Percentiles rank a stretch among this genome's conserved stretches.
Conservation (phyloP, 2,888 invertebrate species). For the Drosophila borborema region DNA sequence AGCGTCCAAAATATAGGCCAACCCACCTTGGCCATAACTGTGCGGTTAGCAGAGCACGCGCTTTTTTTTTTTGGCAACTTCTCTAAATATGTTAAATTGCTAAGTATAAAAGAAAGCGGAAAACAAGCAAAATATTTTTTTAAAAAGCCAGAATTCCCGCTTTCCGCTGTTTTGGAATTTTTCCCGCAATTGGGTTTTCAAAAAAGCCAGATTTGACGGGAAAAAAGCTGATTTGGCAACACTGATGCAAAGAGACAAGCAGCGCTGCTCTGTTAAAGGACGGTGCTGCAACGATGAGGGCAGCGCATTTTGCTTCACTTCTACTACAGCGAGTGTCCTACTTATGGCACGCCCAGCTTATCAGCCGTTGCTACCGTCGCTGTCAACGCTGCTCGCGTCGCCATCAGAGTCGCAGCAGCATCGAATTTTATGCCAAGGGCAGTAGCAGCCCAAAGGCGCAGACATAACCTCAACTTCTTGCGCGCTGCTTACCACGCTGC, state of each 20-base stretch:
- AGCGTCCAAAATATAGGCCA: no score
- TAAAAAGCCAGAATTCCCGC: no score
- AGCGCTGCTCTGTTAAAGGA: conserved; percentile 29
- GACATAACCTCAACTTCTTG: conserved; percentile 80
- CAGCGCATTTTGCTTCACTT: conserved; percentile 15
- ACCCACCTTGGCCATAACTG: no score
- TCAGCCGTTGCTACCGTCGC: conserved; percentile 16
- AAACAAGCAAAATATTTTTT: no score
- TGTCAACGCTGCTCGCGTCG: neutral
- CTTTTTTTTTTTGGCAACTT: no score
- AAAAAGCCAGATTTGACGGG: no score
- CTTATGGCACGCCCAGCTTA: conserved; percentile 43
- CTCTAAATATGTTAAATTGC: no score
- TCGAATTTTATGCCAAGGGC: conserved; percentile 70
- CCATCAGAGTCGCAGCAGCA: conserved; percentile 14
- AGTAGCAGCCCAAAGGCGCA: conserved; percentile 68
- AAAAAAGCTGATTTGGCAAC: no score
- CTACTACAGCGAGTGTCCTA: conserved; percentile 1
- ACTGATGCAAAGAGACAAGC: conserved; percentile 20
- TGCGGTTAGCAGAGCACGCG: no score
- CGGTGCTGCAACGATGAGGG: conserved; percentile 22
- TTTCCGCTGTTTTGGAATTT: no score
- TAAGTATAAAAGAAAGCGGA: no score
- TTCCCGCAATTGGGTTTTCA: no score
- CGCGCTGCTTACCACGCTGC: conserved; percentile 80